Base-by-base conservation (phyloP, 2,888 invertebrate species). In the Drosophila helvetica region DNA sequence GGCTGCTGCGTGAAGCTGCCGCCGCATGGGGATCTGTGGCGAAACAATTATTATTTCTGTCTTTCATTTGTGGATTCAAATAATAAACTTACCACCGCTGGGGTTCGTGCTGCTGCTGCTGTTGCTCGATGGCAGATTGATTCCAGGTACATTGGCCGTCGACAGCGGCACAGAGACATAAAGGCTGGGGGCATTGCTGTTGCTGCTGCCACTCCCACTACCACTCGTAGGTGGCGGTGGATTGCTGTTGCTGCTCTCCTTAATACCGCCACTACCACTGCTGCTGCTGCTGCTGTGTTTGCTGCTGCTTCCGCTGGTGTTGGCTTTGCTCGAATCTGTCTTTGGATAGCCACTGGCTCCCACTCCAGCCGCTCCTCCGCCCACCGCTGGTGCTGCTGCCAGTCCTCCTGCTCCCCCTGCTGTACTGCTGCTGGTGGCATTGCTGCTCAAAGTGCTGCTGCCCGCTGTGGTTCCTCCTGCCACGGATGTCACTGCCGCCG, bases 81-180 rank as follows among this genome's bases (percentile, higher is more conserved):
- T 12, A 18, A 0, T n/a, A 25, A 75, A 74, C 65, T 83, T 54
- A 81, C 88, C 79, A 63, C 80, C 86, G 56, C 25, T 63, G 9
- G 47, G 30, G 22, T 42, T 50, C 25, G 48, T 52, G 62, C 54
- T 51, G 79, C 55, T 70, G 71, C 76, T 71, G 58, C 78, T 89
- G 60, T 48, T 78, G 70, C 45, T 82, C 67, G 74, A 68, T 64
- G 91, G 92, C 80, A 92, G 82, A 88, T 89, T 92, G 62, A 92
- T 89, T 75, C 92, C 92, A 91, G 92, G 92, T 91, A 92, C 91
- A 89, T 91, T 92, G 60, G 92, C 92, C 55, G 91, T 91, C 67
- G 93, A 93, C 73, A 95, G 90, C 72, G 95, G 95, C 75, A 95
- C 94, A 25, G 94, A 94, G 19, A 95, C 95, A 56, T 94, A 94